phyloP scores from a whole-genome alignment of 2,888 invertebrate genomes.

The Amphimallon solstitiale region DNA sequence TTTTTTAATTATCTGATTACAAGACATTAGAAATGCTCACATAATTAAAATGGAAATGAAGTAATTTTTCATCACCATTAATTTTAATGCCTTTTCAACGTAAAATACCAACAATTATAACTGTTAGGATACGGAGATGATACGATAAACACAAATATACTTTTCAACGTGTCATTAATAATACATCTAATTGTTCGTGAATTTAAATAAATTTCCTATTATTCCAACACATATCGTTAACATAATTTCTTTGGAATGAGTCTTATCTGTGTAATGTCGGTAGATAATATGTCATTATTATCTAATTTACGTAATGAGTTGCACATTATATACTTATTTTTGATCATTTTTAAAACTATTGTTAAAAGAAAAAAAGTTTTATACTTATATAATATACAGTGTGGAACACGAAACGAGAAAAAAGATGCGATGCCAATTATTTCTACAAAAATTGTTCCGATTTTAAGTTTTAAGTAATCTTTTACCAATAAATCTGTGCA shows the following conservation, averaged over 20 bases:
- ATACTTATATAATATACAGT: too few relatives aligned
- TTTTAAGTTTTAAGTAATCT: too few relatives aligned
- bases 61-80: conserved; percentile 21
- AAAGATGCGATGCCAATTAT: too few relatives aligned
- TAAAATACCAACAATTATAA: background rate
- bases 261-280: background rate
- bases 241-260: background rate
- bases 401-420: too few relatives aligned
- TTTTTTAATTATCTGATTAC: background rate
- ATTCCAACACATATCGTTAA: too few relatives aligned
- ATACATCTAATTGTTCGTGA: conserved; percentile 7
- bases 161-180: conserved; percentile 18
- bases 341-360: background rate
- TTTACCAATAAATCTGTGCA: too few relatives aligned
- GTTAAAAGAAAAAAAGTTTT: too few relatives aligned
- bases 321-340: background rate
- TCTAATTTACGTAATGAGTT: conserved; percentile 7
- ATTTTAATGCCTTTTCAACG: conserved; percentile 12
- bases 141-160: conserved; percentile 7
- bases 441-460: too few relatives aligned
- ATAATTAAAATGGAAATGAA: conserved; percentile 13
- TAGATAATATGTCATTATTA: background rate
- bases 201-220: conserved; percentile 25
- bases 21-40: conserved; percentile 1
- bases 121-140: conserved; percentile 12